Evolutionary conservation across 2,113 vertebrate genomes (phyloP).

Genomic region (Scomber japonicus): DNA sequence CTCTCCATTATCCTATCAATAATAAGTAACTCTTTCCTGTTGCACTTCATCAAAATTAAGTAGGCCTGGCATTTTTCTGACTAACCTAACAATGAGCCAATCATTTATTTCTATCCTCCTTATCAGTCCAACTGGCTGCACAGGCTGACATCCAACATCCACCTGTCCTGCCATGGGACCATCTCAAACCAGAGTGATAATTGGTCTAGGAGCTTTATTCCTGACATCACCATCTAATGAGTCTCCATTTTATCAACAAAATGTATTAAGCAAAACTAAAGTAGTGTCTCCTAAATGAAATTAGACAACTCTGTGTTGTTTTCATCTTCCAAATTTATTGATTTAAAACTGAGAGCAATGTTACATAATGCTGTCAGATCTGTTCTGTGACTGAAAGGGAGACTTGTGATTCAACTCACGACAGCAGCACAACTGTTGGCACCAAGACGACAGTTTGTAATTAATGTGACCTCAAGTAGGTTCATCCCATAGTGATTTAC

Average conservation of each 20-base stretch:
- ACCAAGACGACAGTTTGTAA: not conserved
- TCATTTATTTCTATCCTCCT: not conserved
- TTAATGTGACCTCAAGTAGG: not conserved
- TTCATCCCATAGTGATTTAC: not conserved
- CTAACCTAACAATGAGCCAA: not conserved
- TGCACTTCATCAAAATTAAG: not conserved
- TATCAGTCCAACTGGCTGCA: not conserved
- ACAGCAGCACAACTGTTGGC: not conserved
- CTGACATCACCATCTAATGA: too few relatives aligned
- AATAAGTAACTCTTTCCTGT: not conserved
- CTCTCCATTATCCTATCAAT: not conserved
- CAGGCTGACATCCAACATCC: slow-evolving; percentile 3
- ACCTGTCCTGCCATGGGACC: not conserved
- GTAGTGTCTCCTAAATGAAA: not conserved
- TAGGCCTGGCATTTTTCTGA: not conserved
- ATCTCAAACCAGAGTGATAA: not conserved
- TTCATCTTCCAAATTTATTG: not conserved
- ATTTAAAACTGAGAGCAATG: not conserved
- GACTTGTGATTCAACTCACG: not conserved
- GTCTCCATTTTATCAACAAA: not conserved
- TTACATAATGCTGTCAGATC: not conserved
- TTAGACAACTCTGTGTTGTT: not conserved
- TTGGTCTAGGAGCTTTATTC: not conserved
- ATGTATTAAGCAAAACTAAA: too few relatives aligned
- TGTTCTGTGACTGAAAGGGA: not conserved